phyloP scores from a whole-genome alignment of 2,888 invertebrate genomes.

The Palloptera scutellata region DNA sequence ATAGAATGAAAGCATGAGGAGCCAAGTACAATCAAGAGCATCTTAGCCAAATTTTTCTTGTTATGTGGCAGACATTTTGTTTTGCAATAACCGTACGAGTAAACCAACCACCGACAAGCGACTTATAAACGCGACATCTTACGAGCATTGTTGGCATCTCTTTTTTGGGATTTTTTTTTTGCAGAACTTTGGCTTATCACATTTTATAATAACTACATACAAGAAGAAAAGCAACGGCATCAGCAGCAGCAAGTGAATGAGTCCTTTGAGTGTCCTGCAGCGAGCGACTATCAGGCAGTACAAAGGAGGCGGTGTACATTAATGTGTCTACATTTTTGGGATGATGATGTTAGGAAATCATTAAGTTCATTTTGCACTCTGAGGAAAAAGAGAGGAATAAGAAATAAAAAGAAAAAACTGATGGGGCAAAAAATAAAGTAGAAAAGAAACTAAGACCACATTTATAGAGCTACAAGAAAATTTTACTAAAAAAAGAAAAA shows the following conservation, averaged over 20 bases:
- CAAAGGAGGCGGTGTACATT: conserved; percentile 15
- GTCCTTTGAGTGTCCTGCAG: conserved; percentile 21
- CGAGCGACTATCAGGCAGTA: conserved; percentile 17
- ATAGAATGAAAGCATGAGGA: conserved; percentile 25
- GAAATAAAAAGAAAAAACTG: conserved; percentile 9
- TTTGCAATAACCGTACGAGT: neutral
- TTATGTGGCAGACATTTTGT: conserved; percentile 3
- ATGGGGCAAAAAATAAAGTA: conserved; percentile 13
- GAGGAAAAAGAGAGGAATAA: conserved; percentile 10
- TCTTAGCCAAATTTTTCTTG: conserved; percentile 17
- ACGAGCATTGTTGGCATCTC: conserved; percentile 8
- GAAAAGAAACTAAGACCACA: conserved; percentile 9
- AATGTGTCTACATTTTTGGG: conserved; percentile 28
- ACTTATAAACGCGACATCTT: conserved; percentile 9
- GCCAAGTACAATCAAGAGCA: conserved; percentile 11
- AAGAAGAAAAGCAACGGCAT: conserved; percentile 7
- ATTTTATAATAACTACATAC: conserved; percentile 22
- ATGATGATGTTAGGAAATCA: conserved; percentile 40
- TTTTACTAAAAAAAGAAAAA: too few relatives aligned
- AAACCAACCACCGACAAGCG: conserved; percentile 2
- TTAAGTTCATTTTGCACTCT: conserved; percentile 43
- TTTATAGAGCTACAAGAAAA: neutral
- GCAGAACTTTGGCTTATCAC: conserved; percentile 21
- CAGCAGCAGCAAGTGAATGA: conserved; percentile 2
- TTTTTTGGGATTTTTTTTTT: conserved; percentile 4